Conservation (phyloP, 2,888 invertebrate genomes). For the Patella pellucida region DNA sequence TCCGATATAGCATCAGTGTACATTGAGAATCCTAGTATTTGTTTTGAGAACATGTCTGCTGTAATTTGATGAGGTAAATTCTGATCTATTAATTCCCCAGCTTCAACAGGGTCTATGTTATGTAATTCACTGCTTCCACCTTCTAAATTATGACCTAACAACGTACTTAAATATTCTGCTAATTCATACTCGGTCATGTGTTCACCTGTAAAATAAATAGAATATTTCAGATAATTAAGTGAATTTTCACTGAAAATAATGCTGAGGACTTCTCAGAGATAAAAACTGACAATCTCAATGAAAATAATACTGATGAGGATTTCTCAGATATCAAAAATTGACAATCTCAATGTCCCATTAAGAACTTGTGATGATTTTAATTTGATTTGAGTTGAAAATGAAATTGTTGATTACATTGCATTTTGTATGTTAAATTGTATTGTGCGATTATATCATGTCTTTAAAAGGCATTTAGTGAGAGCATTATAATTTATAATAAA, state of each 20-base stretch:
- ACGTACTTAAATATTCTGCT: slow-evolving; percentile 68
- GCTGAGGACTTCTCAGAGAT: background rate
- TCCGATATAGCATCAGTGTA: slow-evolving; percentile 35
- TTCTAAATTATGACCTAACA: slow-evolving; percentile 67
- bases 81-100: slow-evolving; percentile 64
- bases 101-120: slow-evolving; percentile 56
- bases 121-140: slow-evolving; percentile 69
- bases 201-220: slow-evolving; percentile 60
- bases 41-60: slow-evolving; percentile 65
- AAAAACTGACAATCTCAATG: background rate
- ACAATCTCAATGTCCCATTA: too few relatives aligned
- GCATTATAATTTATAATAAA: too few relatives aligned
- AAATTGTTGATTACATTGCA: too few relatives aligned
- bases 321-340: too few relatives aligned
- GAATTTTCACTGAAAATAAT: background rate
- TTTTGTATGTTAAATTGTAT: too few relatives aligned
- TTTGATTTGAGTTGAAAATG: too few relatives aligned
- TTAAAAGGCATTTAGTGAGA: too few relatives aligned
- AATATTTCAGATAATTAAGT: background rate
- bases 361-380: too few relatives aligned
- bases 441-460: too few relatives aligned
- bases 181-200: slow-evolving; percentile 71
- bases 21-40: slow-evolving; percentile 67
- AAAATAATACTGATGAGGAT: too few relatives aligned
- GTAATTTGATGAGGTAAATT: slow-evolving; percentile 66